phyloP scores from a whole-genome alignment of 2,113 vertebrate species.

The Cyprinodon tularosa region DNA sequence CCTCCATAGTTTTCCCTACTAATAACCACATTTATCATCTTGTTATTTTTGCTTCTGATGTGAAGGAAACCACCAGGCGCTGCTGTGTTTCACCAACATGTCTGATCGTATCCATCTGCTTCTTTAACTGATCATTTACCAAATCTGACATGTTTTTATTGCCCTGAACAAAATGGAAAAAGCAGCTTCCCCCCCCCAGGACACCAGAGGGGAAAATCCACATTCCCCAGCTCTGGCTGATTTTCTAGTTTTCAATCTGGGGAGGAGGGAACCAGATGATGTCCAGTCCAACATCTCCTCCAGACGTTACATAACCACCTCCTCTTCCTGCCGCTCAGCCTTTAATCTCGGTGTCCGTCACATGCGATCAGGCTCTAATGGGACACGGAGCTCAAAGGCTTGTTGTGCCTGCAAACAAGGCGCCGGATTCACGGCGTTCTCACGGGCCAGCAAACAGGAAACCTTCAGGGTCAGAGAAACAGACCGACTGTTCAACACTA shows the following conservation, averaged over 20 bases:
- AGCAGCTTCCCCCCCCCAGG: no score
- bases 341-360: constrained; percentile 49
- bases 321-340: neutral
- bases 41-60: neutral
- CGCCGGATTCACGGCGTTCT: neutral
- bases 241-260: neutral
- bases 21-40: no score
- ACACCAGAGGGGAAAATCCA: neutral
- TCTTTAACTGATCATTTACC: neutral
- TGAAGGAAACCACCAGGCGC: neutral
- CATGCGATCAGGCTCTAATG: constrained; percentile 19
- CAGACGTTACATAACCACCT: constrained; percentile 59
- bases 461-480: neutral
- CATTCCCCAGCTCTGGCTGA: neutral
- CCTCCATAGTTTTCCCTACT: no score
- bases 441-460: constrained; percentile 36
- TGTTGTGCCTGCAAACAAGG: constrained; percentile 41
- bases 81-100: constrained; percentile 12
- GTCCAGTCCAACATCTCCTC: constrained; percentile 31
- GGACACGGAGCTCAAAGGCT: constrained; percentile 9
- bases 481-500: constrained; percentile 18
- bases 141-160: neutral
- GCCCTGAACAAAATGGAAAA: neutral
- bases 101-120: neutral
- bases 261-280: constrained; percentile 40